phyloP scores from a whole-genome alignment of 2,797 vertebrate species.

The Melanotaenia pygmaea region DNA sequence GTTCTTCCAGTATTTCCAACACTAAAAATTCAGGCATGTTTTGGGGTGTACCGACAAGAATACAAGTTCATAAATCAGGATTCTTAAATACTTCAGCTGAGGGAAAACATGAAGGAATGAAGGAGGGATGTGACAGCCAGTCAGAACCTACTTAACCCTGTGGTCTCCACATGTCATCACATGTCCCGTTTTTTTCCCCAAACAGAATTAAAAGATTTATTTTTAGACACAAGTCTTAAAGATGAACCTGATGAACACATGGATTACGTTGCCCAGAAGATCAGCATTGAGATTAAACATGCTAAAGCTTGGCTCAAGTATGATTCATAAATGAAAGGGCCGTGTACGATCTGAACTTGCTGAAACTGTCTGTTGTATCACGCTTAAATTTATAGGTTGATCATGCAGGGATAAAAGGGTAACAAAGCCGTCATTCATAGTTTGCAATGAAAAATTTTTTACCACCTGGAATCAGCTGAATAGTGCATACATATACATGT shows the following conservation, averaged over 20 bases:
- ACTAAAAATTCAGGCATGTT: slow-evolving; percentile 19
- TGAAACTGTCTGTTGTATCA: slow-evolving; percentile 21
- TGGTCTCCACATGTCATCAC: slow-evolving; percentile 64
- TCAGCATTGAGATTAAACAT: slow-evolving; percentile 59
- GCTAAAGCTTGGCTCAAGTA: slow-evolving; percentile 66
- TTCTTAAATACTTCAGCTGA: slow-evolving; percentile 30
- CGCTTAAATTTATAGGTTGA: slow-evolving; percentile 29
- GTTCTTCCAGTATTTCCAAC: slow-evolving; percentile 24
- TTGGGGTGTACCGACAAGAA: slow-evolving; percentile 39
- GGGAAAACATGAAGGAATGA: slow-evolving; percentile 34
- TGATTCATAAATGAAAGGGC: slow-evolving; percentile 33
- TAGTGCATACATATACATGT: slow-evolving; percentile 68
- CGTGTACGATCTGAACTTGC: slow-evolving; percentile 7
- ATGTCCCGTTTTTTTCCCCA: slow-evolving; percentile 40
- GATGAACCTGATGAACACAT: slow-evolving; percentile 40
- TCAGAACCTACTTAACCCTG: slow-evolving; percentile 31
- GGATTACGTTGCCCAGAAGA: slow-evolving; percentile 14
- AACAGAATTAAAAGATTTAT: slow-evolving; percentile 41
- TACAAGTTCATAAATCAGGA: slow-evolving; percentile 56
- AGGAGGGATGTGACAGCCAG: slow-evolving; percentile 42
- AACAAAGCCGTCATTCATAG: slow-evolving; percentile 43
- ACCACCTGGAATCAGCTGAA: slow-evolving; percentile 56
- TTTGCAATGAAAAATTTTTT: slow-evolving; percentile 29
- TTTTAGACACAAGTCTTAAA: slow-evolving; percentile 33
- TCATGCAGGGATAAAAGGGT: not conserved